A percentile compares a stretch with the other conserved stretches of the same genome.
Conservation (phyloP, 1,140 invertebrate genomes). For the Acromyrmex charruanus region DNA sequence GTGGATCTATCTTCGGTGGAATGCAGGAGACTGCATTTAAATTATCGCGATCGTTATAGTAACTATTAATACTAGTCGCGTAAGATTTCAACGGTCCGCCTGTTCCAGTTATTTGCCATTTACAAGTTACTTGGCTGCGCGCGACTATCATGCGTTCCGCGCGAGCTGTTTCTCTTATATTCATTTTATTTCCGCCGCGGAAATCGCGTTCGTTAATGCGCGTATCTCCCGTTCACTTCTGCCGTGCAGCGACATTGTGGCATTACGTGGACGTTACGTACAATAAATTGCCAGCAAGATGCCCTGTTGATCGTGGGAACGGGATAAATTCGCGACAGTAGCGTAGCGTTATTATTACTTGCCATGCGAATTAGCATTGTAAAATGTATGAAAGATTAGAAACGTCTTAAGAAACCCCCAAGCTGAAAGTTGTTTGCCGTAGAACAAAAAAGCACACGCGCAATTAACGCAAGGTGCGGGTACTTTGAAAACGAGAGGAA, state of each 20-base stretch:
- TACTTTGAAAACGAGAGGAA: background rate
- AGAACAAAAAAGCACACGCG: background rate
- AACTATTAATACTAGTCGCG: background rate
- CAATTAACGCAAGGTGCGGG: conserved; percentile 3
- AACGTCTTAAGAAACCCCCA: background rate
- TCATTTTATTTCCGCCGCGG: conserved; percentile 42
- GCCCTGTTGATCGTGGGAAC: conserved; percentile 40
- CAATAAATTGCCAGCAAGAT: conserved; percentile 32
- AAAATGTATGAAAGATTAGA: background rate
- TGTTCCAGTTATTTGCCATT: conserved; percentile 34
- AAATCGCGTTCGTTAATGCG: conserved; percentile 23
- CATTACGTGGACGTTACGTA: conserved; percentile 23
- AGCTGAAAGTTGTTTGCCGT: background rate
- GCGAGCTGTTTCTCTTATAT: conserved; percentile 18
- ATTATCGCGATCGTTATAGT: conserved; percentile 5
- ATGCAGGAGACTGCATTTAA: background rate
- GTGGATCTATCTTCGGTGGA: background rate
- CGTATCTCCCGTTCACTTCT: conserved; percentile 9
- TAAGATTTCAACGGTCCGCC: conserved; percentile 16
- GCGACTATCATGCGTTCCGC: conserved; percentile 6
- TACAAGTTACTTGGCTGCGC: background rate
- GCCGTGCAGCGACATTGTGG: background rate
- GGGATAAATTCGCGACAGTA: conserved; percentile 4
- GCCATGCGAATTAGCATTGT: conserved; percentile 10
- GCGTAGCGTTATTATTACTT: background rate